Conservation (phyloP, 2,113 vertebrate genomes). For the Chloropsis cyanopogon region DNA sequence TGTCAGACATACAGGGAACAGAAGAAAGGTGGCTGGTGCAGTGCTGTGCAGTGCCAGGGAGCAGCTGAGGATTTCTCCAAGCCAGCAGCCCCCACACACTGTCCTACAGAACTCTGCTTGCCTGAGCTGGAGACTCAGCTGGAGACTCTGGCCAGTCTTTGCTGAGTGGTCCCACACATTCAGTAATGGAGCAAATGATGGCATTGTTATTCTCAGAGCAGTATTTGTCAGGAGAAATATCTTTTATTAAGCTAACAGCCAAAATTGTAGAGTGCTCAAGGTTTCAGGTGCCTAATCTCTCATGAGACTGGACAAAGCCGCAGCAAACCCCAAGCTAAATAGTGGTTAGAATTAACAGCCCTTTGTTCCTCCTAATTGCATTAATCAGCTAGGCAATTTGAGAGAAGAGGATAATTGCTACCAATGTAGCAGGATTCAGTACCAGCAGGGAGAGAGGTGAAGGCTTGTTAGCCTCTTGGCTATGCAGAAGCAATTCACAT, state of each 20-base stretch:
- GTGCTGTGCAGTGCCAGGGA: neutral
- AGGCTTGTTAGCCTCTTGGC: conserved; percentile 19
- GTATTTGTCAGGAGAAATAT: neutral
- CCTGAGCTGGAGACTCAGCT: neutral
- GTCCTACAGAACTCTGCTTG: neutral
- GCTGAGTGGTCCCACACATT: neutral
- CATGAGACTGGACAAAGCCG: neutral
- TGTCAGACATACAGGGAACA: neutral
- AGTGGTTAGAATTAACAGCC: neutral
- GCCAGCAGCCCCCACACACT: neutral
- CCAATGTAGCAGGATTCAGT: neutral
- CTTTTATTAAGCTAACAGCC: neutral
- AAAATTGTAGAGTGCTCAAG: neutral
- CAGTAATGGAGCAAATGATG: neutral
- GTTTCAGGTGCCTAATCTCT: neutral
- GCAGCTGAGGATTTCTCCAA: neutral
- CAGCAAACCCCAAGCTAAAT: neutral
- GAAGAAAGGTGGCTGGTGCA: neutral
- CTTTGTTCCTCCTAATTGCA: conserved; percentile 38
- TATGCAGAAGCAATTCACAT: neutral
- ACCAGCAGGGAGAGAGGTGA: neutral
- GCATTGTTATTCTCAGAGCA: neutral
- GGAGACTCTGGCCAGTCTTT: neutral
- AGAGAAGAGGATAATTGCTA: conserved; percentile 29
- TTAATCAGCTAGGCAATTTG: conserved; percentile 25